Base-by-base conservation (phyloP, 2,797 vertebrate species). In the Acridotheres tristis region DNA sequence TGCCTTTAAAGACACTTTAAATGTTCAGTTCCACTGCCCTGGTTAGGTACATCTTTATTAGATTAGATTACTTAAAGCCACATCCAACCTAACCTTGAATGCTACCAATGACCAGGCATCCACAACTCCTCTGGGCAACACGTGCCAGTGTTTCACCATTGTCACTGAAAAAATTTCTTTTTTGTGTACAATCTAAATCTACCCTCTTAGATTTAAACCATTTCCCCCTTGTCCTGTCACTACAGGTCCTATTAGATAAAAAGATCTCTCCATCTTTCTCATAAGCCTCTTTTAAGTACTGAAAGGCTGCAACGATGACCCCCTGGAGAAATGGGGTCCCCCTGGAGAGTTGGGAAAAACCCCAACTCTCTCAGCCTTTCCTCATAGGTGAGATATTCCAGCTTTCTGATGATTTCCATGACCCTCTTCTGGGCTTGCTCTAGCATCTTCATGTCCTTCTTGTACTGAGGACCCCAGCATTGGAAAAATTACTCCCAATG, bases 401-500 rank as follows among this genome's bases (percentile, higher is more conserved):
- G 9, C 13, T 26, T 34, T 69, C 57, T 69, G 17, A 66, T 0
- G 3, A 45, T 53, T 73, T 81, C 21, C 30, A 16, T 66, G 7
- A 10, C 20, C 11, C 5, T 59, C 26, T 61, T 58, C 36, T 42
- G 26, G 34, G 69, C 22, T 13, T 4, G 0, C 5, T 65, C 13
- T 14, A 53, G 29, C 16, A 13, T 27, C 3, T 21, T 36, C 14
- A 12, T 43, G 19, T 48, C 32, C 48, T 63, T 65, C 53, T 55
- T 51, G 5, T 54, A 14, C 32, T 30, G 16, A 6, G 13, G 6
- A 59, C 5, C 12, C 25, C 17, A 53, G 13, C 5, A 2, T 0
- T 6, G 7, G 21, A 26, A 10, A 55, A 19, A 17, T 30, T 48
- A n/a, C 8, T 48, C 25, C 34, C 32, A 2, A 3, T 55, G 21